Base-by-base conservation (phyloP, 2,888 invertebrate genomes). In the Hyles lineata region DNA sequence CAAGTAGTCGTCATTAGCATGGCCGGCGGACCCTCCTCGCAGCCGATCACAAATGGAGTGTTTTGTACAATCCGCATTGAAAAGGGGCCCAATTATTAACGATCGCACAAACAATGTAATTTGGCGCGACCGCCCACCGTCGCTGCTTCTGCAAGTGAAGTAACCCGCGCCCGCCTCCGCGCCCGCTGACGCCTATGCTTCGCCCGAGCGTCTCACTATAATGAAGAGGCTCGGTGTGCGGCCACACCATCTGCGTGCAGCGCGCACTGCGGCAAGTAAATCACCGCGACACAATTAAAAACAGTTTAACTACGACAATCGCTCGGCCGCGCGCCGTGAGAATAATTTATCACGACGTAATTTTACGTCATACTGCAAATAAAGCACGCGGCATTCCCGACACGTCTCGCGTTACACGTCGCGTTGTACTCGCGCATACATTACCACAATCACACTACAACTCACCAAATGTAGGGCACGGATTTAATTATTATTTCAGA, bases 211-310 rank as follows among this genome's bases (percentile, higher is more conserved):
- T n/a, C 19, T 55, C 55, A 55, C 55, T 55, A n/a, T 55, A n/a
- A 17, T n/a, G 43, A 43, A 43, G 15, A 11, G 43, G 43, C 43
- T 43, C 43, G n/a, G 55, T n/a, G 55, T 17, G 52, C 19, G 52
- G 52, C 52, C 52, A n/a, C 52, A 19, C 17, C 52, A 55, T 55
- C 19, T 55, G 52, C 19, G 19, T 55, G 52, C 52, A 55, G 43
- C 11, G 43, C 43, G n/a, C 2, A 43, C 43, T 9, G 43, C 43
- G 43, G 43, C 43, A 15, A 43, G 43, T 59, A 60, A 60, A 60
- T 60, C 23, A 60, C 60, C 60, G 60, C 60, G 25, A 25, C 60
- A 25, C 60, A 25, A 25, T 60, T 60, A 60, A 60, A 60, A 60
- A 60, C 60, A 60, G 60, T 60, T 60, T 60, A 60, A 60, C 25